Base-by-base conservation (phyloP, 2,797 vertebrate genomes). In the Buphagus erythrorhynchus region DNA sequence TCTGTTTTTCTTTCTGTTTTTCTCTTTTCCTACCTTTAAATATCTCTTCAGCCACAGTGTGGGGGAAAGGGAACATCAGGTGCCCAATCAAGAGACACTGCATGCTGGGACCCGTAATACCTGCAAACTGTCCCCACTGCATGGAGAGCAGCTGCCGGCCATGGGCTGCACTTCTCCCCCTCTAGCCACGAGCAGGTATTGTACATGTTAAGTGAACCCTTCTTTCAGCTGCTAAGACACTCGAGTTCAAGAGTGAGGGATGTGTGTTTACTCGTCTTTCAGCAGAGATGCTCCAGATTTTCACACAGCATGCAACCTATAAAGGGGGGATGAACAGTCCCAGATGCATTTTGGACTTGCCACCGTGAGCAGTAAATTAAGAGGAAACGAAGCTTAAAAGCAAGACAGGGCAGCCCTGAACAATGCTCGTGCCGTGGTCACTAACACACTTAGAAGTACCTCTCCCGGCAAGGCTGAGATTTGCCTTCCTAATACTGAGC, bases 401-500 rank as follows among this genome's bases (percentile, higher is more conserved):
- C 59, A 46, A 95, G 87, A 65, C 95, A 96, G 91, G 96, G 95
- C 91, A 95, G 88, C 95, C 94, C 92, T 73, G 93, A 95, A 96
- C 95, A 97, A 97, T 94, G 87, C 4, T 2, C 3, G 6, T 63
- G 91, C 96, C 66, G 5, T 88, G 96, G 95, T 91, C 94, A 95
- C 95, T 95, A 88, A 92, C 93, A 77, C 88, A 28, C 88, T 97
- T 76, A 95, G 80, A 95, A 97, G 97, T 92, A 95, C 90, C 96
- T 97, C 93, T 95, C 94, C 90, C 1, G 57, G 81, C 80, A 89
- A 79, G 88, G 96, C 96, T 95, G 95, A 97, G 96, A 95, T 91
- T 97, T 96, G 95, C 95, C 95, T 97, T 95, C 94, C 92, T 96
- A 96, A 97, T 82, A 89, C 93, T 95, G 88, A 7, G 92, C 89